Evolutionary conservation across 2,113 vertebrate genomes (phyloP), one percentile per base, ranked within the genome.

Genomic region (Oceanodroma tethys): DNA sequence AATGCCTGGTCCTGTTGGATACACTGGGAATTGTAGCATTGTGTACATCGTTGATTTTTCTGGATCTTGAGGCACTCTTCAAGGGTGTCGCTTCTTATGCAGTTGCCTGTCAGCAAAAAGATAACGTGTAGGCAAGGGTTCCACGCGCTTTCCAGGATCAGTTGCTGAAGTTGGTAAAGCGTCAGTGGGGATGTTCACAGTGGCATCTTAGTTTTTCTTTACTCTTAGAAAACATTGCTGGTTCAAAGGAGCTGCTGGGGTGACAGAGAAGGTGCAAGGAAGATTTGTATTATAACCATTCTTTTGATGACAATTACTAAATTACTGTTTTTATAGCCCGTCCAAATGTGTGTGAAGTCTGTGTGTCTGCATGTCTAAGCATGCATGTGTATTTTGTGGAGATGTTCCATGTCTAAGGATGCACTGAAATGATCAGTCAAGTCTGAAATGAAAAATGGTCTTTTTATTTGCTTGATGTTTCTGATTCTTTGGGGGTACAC

Each of bases 61-160:
- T 92, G 60, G 42, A 66, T 90, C 45, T 68, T 53, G 78, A 80
- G 30, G 36, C 20, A 12, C 45, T 58, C 16, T 55, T 95, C 34
- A 72, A 13, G 32, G n/a, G 20, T 86, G 60, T 85, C 45, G 6
- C 14, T 70, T 65, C 30, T 78, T 16, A 40, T 11, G 34, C 40
- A 65, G 21, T 16, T 90, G n/a, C 26, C 17, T 63, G 50, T 63
- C 43, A 89, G 25, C 63, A 86, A 75, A 42, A 42, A 81, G 52
- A 10, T 29, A 50, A 42, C 0, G 1, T 6, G 22, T 16, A 23
- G 73, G 56, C 36, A 65, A 2, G 34, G 45, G 20, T 43, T 85
- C 58, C n/a, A 40, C 12, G 5, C 2, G 0, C 11, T 26, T 36
- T 86, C 56, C 2, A 5, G 47, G 30, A 38, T 60, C 16, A 6